Conservation (phyloP, 2,113 vertebrate genomes). For the Hypocryptadius cinnamomeus region DNA sequence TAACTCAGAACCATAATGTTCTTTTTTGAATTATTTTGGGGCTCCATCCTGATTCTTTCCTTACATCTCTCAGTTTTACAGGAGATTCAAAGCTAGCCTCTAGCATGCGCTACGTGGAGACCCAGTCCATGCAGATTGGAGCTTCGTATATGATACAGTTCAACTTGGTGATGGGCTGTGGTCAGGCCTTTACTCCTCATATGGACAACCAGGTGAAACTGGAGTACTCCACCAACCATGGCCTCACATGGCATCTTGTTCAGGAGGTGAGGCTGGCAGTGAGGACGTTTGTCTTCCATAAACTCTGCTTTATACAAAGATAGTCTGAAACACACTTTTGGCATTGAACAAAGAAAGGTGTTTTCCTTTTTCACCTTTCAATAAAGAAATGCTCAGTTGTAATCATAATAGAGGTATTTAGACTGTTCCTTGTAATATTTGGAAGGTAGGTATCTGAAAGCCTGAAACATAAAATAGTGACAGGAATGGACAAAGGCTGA, state of each 20-base stretch:
- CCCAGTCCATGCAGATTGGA: constrained; percentile 97
- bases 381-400: not conserved
- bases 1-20: not conserved
- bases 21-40: not conserved
- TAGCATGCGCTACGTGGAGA: constrained; percentile 96
- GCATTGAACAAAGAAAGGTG: not conserved
- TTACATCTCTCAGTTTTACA: constrained; percentile 70
- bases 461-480: not conserved
- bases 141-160: constrained; percentile 97
- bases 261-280: constrained; percentile 80
- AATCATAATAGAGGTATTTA: not conserved
- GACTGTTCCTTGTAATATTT: not conserved
- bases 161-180: constrained; percentile 94
- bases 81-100: constrained; percentile 87
- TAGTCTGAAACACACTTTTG: not conserved
- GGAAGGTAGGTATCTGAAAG: not conserved
- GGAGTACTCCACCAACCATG: constrained; percentile 97
- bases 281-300: not conserved
- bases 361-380: not conserved
- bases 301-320: not conserved
- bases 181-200: constrained; percentile 83
- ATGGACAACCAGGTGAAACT: constrained; percentile 97
- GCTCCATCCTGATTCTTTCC: not conserved
- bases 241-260: constrained; percentile 96
- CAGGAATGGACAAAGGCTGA: not conserved